Percentiles rank a stretch among this genome's conserved stretches.
Evolutionary conservation across 2,113 vertebrate genomes (phyloP).

Genomic region (Hippocampus barbouri): DNA sequence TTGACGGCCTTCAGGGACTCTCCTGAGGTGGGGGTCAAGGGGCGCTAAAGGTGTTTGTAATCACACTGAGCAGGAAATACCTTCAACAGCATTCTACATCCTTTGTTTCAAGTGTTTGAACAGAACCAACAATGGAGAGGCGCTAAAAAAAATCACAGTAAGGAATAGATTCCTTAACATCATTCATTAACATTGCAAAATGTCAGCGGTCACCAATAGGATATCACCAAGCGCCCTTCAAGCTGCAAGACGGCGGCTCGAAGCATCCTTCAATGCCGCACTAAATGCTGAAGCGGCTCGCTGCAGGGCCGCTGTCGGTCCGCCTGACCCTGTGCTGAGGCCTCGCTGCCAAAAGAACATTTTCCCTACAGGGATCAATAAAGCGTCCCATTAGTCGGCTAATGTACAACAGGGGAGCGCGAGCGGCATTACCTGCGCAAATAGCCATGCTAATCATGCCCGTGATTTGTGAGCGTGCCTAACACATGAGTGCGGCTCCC

Average conservation of each 20-base stretch:
- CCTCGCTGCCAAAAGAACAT: conserved; percentile 40
- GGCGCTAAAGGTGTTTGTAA: too few species aligned
- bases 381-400: conserved; percentile 55
- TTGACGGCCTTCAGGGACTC: too few species aligned
- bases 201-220: conserved; percentile 1
- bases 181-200: too few species aligned
- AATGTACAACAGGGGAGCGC: conserved; percentile 51
- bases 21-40: too few species aligned
- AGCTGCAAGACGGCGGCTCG: conserved; percentile 4
- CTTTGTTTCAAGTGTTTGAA: too few species aligned
- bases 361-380: conserved; percentile 61
- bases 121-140: too few species aligned
- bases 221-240: conserved; percentile 27
- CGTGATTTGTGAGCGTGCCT: conserved; percentile 37
- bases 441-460: conserved; percentile 47
- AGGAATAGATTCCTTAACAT: too few species aligned
- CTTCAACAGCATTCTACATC: too few species aligned
- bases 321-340: conserved; percentile 52
- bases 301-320: conserved; percentile 19
- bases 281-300: conserved; percentile 30
- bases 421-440: conserved; percentile 53
- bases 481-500: conserved; percentile 15
- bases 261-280: conserved; percentile 44
- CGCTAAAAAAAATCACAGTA: too few species aligned
- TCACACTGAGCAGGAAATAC: too few species aligned